phyloP scores from a whole-genome alignment of 2,113 vertebrate species.

The Apaloderma vittatum region DNA sequence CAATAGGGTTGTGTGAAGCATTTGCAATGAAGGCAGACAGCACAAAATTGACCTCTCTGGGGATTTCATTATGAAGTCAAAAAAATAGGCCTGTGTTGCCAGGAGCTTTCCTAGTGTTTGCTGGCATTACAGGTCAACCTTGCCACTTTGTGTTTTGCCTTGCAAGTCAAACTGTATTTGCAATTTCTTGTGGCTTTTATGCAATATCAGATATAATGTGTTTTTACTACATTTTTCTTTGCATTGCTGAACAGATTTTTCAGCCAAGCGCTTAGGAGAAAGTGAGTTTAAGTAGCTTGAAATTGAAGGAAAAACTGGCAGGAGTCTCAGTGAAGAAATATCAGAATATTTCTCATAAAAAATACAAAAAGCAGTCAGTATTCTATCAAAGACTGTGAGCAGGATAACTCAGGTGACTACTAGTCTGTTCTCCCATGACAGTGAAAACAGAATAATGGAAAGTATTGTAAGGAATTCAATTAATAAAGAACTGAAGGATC shows the following conservation, averaged over 20 bases:
- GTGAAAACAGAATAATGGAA: neutral
- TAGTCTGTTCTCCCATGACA: neutral
- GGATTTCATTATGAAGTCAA: neutral
- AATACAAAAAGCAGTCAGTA: neutral
- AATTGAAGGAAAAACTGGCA: neutral
- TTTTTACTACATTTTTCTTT: neutral
- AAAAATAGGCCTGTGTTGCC: neutral
- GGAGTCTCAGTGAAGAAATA: neutral
- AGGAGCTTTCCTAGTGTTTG: neutral
- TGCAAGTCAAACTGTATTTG: neutral
- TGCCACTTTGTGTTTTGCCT: constrained; percentile 14
- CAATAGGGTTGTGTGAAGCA: neutral
- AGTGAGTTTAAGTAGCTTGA: constrained; percentile 1
- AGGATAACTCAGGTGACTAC: neutral
- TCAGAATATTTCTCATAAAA: neutral
- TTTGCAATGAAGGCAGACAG: constrained; percentile 6
- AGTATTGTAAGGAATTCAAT: neutral
- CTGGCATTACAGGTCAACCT: neutral
- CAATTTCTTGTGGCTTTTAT: neutral
- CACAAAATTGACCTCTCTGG: neutral
- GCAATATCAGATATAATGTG: neutral
- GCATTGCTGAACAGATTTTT: constrained; percentile 26
- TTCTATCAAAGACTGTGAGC: neutral
- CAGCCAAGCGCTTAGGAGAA: neutral
- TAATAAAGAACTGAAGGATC: neutral